These are phyloP conservation scores for Latrodectus geometricus DNA, from an alignment of 1,140 invertebrate genomes.

Conservation along the genomic window DNA sequence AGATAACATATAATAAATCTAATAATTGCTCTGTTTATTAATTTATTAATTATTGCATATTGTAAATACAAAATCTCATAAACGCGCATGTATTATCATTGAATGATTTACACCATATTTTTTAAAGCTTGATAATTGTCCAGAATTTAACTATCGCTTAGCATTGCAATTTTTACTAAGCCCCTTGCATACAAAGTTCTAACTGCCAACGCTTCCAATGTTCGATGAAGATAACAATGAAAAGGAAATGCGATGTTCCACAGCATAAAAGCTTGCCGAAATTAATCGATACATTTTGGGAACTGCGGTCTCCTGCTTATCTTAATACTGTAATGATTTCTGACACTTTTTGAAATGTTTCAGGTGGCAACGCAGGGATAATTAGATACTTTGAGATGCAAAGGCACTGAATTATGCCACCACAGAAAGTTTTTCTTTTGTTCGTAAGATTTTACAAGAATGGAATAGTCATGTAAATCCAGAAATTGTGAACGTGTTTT, in stretches of 20 bases:
- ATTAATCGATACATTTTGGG: conserved; percentile 53
- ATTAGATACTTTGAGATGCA: conserved; percentile 48
- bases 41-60: too few relatives aligned
- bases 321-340: conserved; percentile 53
- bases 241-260: conserved; percentile 40
- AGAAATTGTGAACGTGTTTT: neutral
- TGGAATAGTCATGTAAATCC: conserved; percentile 44
- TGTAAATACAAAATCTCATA: too few relatives aligned
- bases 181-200: conserved; percentile 8
- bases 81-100: too few relatives aligned
- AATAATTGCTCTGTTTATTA: too few relatives aligned
- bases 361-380: conserved; percentile 50
- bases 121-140: too few relatives aligned
- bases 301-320: conserved; percentile 46
- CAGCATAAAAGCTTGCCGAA: conserved; percentile 35
- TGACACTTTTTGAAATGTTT: conserved; percentile 53
- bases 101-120: too few relatives aligned
- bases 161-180: neutral
- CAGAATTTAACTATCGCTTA: too few relatives aligned
- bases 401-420: conserved; percentile 47
- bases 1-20: too few relatives aligned
- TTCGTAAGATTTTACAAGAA: neutral
- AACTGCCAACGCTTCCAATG: conserved; percentile 28
- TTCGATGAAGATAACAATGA: conserved; percentile 49
- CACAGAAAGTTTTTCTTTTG: conserved; percentile 13